A percentile compares a stretch with the other conserved stretches of the same genome.
Evolutionary conservation across 2,888 invertebrate genomes (phyloP).

Genomic region (Campaea margaritaria): DNA sequence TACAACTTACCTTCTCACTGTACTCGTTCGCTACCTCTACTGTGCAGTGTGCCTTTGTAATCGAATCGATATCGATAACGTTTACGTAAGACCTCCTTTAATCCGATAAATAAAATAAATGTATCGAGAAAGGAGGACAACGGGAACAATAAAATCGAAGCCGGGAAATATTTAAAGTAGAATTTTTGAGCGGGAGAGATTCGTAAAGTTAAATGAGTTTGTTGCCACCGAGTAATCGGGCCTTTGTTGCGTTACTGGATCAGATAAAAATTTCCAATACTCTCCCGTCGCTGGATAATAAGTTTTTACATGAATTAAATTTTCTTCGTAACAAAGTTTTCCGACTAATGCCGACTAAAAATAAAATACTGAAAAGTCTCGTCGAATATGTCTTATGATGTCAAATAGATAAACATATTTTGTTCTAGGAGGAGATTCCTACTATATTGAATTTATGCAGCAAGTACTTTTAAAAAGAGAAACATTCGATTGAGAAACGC

Average conservation of each 20-base stretch:
- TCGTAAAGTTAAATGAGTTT: slow-evolving; percentile 84
- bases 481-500: slow-evolving; percentile 29
- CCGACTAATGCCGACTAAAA: slow-evolving; percentile 1
- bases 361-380: background rate
- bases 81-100: slow-evolving; percentile 56
- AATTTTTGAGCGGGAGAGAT: slow-evolving; percentile 73
- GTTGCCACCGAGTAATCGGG: slow-evolving; percentile 72
- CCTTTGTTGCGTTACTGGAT: slow-evolving; percentile 73
- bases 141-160: slow-evolving; percentile 78
- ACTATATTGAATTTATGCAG: too few species aligned
- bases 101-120: slow-evolving; percentile 78
- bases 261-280: slow-evolving; percentile 72
- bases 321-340: slow-evolving; percentile 4
- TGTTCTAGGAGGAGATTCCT: too few species aligned
- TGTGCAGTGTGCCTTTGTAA: slow-evolving; percentile 37
- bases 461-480: slow-evolving; percentile 4
- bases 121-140: slow-evolving; percentile 72
- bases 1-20: slow-evolving; percentile 64
- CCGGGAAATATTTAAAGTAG: slow-evolving; percentile 70
- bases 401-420: too few species aligned
- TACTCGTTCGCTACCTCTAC: slow-evolving; percentile 43
- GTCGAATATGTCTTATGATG: too few species aligned
- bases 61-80: slow-evolving; percentile 40
- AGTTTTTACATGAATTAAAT: slow-evolving; percentile 35
- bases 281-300: slow-evolving; percentile 36